These are phyloP conservation scores for Gobio occitaniae DNA, from an alignment of 2,797 vertebrate genomes.

Conservation along the genomic window DNA sequence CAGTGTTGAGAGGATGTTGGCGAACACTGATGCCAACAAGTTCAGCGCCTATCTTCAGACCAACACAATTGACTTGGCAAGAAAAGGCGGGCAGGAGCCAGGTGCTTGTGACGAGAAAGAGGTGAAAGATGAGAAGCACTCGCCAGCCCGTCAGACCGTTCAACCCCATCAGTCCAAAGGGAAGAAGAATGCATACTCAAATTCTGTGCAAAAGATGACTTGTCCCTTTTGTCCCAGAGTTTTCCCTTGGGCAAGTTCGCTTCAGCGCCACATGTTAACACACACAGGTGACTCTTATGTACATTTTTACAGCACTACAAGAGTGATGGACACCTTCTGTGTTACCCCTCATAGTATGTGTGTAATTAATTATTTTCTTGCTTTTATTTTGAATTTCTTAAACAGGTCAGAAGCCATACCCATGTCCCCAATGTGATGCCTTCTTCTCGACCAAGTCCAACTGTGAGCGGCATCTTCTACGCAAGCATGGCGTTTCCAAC, in stretches of 20 bases:
- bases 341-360: background rate
- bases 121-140: conserved; percentile 75
- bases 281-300: conserved; percentile 85
- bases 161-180: conserved; percentile 80
- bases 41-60: conserved; percentile 93
- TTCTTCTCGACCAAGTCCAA: conserved; percentile 91
- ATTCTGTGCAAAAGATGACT: conserved; percentile 91
- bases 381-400: conserved; percentile 1
- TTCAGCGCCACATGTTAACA: conserved; percentile 95
- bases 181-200: conserved; percentile 92
- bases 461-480: conserved; percentile 91
- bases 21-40: conserved; percentile 93
- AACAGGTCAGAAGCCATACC: conserved; percentile 88
- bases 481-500: conserved; percentile 84
- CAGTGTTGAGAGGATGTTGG: conserved; percentile 96
- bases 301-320: background rate
- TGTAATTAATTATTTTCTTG: conserved; percentile 3
- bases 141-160: conserved; percentile 38
- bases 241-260: conserved; percentile 94
- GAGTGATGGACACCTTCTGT: background rate
- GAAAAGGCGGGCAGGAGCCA: conserved; percentile 75
- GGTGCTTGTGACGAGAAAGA: conserved; percentile 78
- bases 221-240: conserved; percentile 93
- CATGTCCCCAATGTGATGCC: conserved; percentile 84
- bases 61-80: conserved; percentile 73